Base-by-base conservation (phyloP, 2,888 invertebrate genomes). In the Candidula unifasciata region DNA sequence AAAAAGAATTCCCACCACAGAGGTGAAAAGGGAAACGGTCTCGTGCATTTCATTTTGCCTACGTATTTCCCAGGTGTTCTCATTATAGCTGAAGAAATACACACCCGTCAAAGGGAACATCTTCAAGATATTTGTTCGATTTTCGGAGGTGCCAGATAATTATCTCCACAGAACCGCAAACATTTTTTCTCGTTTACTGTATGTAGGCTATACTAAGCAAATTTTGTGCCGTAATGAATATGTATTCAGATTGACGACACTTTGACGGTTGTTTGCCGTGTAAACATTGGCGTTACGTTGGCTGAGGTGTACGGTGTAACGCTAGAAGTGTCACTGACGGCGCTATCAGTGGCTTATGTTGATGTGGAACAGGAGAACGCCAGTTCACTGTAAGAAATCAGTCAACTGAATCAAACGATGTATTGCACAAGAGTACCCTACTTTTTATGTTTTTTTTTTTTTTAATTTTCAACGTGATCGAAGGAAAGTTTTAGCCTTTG, bases 31-130 rank as follows among this genome's bases (percentile, higher is more conserved):
- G 44, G 44, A n/a, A 71, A 35, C 33, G 44, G 24, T 37, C 71
- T 71, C 37, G 24, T n/a, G 71, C 71, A 44, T 24, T 6, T n/a
- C 21, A 71, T 8, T 71, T 71, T 71, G 37, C 44, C 24, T 44
- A 71, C 18, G 71, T 71, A 71, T 71, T 37, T 71, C 37, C 21
- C 71, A 24, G 21, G 71, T 71, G 44, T 71, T 71, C 33, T 68
- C 3, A 37, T 44, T 71, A 71, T 24, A 71, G n/a, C 3, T n/a
- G n/a, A 71, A 24, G 13, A 35, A 18, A 71, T 10, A 71, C 44
- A 44, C 24, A 3, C 3, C 37, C 37, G 44, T 37, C 10, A 44
- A 71, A 71, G 33, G 37, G 5, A 24, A 44, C 21, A 44, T 24
- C 24, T 71, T n/a, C 10, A 44, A 71, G n/a, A 71, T 71, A 37